Evolutionary conservation across 2,113 vertebrate species (phyloP).

Genomic region (Phaethornis superciliosus): DNA sequence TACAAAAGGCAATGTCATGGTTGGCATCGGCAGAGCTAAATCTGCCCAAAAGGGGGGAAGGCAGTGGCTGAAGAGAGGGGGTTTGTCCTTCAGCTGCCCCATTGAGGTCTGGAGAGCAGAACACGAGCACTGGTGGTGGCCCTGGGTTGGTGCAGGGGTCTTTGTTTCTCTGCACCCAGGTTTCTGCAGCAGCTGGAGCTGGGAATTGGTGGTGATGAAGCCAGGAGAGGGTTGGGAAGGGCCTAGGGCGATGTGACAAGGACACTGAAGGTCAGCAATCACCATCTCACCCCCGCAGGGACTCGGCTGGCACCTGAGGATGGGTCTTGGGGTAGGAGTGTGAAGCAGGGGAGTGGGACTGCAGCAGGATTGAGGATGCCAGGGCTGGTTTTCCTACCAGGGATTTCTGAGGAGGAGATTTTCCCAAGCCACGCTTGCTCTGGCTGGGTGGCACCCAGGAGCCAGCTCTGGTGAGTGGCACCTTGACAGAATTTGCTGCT

Average conservation of each 20-base stretch:
- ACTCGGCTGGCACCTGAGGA: neutral
- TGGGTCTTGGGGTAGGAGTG: accelerated
- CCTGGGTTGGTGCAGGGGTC: accelerated
- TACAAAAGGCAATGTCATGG: neutral
- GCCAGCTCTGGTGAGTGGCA: neutral
- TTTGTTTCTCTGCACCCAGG: neutral
- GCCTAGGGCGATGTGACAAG: neutral
- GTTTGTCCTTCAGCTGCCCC: neutral
- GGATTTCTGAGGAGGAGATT: neutral
- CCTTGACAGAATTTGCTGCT: constrained; percentile 3
- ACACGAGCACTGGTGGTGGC: neutral
- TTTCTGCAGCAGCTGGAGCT: neutral
- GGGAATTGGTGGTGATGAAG: neutral
- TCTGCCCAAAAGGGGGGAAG: neutral
- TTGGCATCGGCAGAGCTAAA: neutral
- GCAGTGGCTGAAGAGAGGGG: neutral
- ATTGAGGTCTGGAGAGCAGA: neutral
- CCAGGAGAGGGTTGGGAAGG: neutral
- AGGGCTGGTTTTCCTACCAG: neutral
- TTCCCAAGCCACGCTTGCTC: accelerated
- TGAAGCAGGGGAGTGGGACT: neutral
- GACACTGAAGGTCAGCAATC: accelerated
- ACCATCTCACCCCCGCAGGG: accelerated
- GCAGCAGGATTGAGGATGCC: neutral
- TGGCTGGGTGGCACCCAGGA: neutral